Base-by-base conservation (phyloP, 2,888 invertebrate genomes). In the Heliconius cydno region DNA sequence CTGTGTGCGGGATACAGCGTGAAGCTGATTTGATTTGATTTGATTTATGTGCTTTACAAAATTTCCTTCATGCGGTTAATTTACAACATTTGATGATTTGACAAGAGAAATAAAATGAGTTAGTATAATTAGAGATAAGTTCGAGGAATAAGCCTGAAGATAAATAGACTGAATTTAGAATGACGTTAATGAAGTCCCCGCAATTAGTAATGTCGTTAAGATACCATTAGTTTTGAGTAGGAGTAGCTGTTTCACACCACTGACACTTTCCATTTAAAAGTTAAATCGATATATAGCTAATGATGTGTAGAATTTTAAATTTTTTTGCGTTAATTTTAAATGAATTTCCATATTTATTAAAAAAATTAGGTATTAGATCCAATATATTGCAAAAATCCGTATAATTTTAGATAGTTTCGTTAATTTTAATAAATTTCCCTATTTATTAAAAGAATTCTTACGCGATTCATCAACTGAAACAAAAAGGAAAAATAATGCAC, bases 201-300 rank as follows among this genome's bases (percentile, higher is more conserved):
- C 73, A 79, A 77, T 81, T 79, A 79, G 74, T 71, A 73, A 63
- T 70, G 72, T 76, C 73, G 73, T 81, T 79, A 74, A 41, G 72
- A 52, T 73, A 38, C 38, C 68, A 76, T 81, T 81, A 67, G 76
- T 78, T 67, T 70, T n/a, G 19, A 19, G 25, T 9, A 13, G 25
- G 9, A 74, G 72, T 60, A 46, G 41, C 67, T 52, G 22, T 25
- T 68, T 28, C 38, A 30, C 13, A 25, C 22, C 22, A 5, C n/a
- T 60, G 22, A 28, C 25, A 72, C 19, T 22, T 57, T 6, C 30
- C 41, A 6, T 5, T 30, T 72, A 57, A n/a, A 28, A 52, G 30
- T 68, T 12, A 52, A 6, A 22, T 70, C n/a, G 25, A 57, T 57
- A 72, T 52, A 22, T 30, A 57, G 38, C 38, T 9, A 34, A 12